Percentiles rank a stretch among this genome's conserved stretches.
Evolutionary conservation across 2,113 vertebrate genomes (phyloP).

Genomic region (Atlantisia rogersi): DNA sequence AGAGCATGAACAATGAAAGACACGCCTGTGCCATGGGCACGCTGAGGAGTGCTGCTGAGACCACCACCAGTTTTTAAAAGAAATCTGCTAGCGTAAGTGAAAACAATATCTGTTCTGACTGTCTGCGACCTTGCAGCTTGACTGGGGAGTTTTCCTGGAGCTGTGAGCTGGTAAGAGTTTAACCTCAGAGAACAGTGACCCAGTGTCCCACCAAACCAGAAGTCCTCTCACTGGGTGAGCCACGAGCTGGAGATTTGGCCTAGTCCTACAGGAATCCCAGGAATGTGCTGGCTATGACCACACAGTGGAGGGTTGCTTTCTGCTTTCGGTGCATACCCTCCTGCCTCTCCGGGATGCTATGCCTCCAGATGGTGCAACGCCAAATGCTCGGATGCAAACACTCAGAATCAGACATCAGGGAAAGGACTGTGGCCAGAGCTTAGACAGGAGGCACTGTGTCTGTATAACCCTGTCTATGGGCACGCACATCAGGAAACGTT

Average conservation of each 20-base stretch:
- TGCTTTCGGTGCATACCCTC: not conserved
- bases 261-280: not conserved
- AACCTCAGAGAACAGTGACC: not conserved
- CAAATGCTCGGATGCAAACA: accelerated
- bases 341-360: not conserved
- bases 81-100: not conserved
- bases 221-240: not conserved
- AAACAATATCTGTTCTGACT: not conserved
- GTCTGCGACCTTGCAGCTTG: not conserved
- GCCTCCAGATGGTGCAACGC: not conserved
- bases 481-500: not conserved
- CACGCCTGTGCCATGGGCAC: not conserved
- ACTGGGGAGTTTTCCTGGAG: not conserved
- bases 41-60: not conserved
- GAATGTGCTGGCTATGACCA: not conserved
- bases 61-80: not conserved
- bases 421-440: not conserved
- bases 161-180: not conserved
- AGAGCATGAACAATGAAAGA: not conserved
- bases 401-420: not conserved
- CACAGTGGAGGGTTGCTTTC: not conserved
- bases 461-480: not conserved
- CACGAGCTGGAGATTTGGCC: not conserved
- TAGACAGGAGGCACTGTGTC: not conserved
- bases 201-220: not conserved